Evolutionary conservation across 2,888 invertebrate species (phyloP).

Genomic region (Tineola bisselliella): DNA sequence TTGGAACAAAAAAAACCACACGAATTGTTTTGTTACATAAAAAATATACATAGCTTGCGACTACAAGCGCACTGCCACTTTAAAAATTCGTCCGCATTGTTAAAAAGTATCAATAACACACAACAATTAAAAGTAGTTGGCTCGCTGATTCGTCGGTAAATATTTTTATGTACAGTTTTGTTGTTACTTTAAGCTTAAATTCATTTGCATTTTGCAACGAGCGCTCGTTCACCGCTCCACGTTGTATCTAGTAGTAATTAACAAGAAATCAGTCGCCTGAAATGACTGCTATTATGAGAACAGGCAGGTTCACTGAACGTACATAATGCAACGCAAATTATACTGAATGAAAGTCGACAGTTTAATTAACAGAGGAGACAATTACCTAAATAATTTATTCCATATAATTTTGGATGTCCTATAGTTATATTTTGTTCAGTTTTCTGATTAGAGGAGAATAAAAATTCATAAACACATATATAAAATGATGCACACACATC

Average conservation of each 20-base stretch:
- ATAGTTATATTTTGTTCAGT: too few species aligned
- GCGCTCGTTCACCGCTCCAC: conserved; percentile 17
- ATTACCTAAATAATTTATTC: not conserved
- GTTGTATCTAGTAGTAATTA: conserved; percentile 36
- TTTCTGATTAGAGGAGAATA: too few species aligned
- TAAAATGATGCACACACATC: too few species aligned
- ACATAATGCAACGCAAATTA: conserved; percentile 1
- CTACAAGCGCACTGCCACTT: not conserved
- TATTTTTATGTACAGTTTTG: conserved; percentile 34
- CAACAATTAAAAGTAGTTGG: conserved; percentile 46
- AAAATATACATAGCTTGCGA: not conserved
- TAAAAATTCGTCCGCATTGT: conserved; percentile 12
- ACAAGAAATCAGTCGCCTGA: conserved; percentile 44
- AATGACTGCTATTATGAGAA: conserved; percentile 38
- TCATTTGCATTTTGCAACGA: conserved; percentile 37
- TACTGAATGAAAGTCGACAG: not conserved
- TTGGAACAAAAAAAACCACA: not conserved
- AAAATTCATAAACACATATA: too few species aligned
- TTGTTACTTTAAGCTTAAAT: conserved; percentile 22
- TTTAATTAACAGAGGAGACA: not conserved
- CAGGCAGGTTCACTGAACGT: conserved; percentile 1
- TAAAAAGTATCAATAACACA: conserved; percentile 21
- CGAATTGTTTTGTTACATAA: not conserved
- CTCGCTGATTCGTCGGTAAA: conserved; percentile 35
- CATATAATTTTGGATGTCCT: too few species aligned